These are phyloP conservation scores for Heliocidaris erythrogramma DNA, from an alignment of 35 echinoderm and acorn worm genomes.

Conservation along the genomic window DNA sequence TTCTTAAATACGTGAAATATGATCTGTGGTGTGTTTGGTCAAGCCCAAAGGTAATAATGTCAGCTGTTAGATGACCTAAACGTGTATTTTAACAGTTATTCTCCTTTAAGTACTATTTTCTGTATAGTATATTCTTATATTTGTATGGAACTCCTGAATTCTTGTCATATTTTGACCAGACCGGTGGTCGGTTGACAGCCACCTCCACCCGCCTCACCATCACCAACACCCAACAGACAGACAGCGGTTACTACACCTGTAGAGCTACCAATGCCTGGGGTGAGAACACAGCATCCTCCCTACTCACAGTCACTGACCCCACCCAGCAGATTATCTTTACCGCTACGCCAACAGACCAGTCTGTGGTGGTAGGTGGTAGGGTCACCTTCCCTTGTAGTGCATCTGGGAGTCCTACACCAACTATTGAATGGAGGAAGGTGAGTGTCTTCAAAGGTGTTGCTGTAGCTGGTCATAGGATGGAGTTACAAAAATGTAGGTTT, in stretches of 20 bases:
- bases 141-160: not conserved
- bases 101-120: no score
- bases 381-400: conserved; percentile 81
- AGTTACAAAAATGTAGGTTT: no score
- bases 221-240: conserved; percentile 57
- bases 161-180: conserved; percentile 44
- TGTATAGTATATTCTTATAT: not conserved
- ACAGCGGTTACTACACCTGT: conserved; percentile 89
- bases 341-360: conserved; percentile 63
- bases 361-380: conserved; percentile 65
- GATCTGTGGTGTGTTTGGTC: no score
- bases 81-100: no score
- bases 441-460: not conserved
- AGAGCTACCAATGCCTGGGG: conserved; percentile 83
- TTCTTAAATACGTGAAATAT: no score
- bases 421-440: conserved; percentile 87
- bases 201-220: conserved; percentile 66
- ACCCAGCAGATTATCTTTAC: conserved; percentile 69
- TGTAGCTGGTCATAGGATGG: no score
- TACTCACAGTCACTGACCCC: conserved; percentile 74
- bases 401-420: conserved; percentile 63
- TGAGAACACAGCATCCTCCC: conserved; percentile 72
- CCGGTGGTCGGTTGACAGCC: conserved; percentile 54
- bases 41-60: no score
- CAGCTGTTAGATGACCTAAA: no score